Conservation (phyloP, 2,888 invertebrate species). For the Sipha maydis region DNA sequence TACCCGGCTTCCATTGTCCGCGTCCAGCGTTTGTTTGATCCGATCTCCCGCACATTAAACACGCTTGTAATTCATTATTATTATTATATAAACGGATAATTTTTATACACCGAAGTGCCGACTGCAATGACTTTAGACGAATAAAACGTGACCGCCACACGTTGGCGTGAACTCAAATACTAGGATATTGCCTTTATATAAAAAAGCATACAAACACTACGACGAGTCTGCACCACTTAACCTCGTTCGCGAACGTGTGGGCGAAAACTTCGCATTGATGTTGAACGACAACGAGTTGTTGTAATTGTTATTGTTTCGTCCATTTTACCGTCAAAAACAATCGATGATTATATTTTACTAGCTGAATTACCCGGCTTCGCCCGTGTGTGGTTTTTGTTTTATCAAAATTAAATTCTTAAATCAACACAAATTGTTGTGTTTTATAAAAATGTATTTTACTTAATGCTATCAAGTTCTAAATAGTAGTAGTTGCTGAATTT, state of each 20-base stretch:
- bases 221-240: neutral
- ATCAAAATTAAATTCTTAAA: too few relatives aligned
- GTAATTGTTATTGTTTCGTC: neutral
- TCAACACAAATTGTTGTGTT: too few relatives aligned
- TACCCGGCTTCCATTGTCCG: conserved; percentile 29
- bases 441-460: too few relatives aligned
- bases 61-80: neutral
- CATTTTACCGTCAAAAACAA: neutral
- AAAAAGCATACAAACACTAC: neutral
- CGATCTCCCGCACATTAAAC: neutral
- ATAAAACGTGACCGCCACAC: conserved; percentile 17
- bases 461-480: too few relatives aligned
- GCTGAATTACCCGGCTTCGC: too few relatives aligned
- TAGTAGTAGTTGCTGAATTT: too few relatives aligned
- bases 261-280: too few relatives aligned
- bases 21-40: neutral
- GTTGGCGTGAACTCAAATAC: neutral
- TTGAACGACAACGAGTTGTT: neutral
- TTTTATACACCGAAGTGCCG: too few relatives aligned
- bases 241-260: neutral
- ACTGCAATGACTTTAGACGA: neutral
- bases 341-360: too few relatives aligned
- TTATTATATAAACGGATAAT: neutral
- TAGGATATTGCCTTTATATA: neutral
- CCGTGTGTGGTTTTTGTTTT: too few relatives aligned